These are phyloP conservation scores for Watsonalla binaria DNA, from an alignment of 2,888 invertebrate genomes.

Conservation along the genomic window DNA sequence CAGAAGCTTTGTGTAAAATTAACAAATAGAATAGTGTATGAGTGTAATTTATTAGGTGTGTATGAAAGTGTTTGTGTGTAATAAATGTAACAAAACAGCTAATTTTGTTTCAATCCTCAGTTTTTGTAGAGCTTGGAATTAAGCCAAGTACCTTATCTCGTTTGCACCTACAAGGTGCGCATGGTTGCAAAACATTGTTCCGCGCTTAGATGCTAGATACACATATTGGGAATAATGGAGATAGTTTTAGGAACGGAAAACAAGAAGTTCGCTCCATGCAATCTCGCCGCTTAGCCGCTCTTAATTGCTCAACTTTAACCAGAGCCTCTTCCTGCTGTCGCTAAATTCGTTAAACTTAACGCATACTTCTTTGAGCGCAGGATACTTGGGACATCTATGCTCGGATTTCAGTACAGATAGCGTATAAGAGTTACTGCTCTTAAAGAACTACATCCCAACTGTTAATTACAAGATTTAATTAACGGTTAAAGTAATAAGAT, in stretches of 20 bases:
- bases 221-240: slow-evolving; percentile 64
- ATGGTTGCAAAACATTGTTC: slow-evolving; percentile 45
- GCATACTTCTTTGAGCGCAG: slow-evolving; percentile 51
- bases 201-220: slow-evolving; percentile 40
- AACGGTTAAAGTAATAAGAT: too few species aligned
- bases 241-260: slow-evolving; percentile 69
- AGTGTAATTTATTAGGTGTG: slow-evolving; percentile 50
- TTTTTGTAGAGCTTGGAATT: slow-evolving; percentile 39
- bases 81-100: slow-evolving; percentile 38
- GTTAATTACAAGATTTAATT: too few species aligned
- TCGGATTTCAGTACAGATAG: background rate
- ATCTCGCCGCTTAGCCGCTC: slow-evolving; percentile 65
- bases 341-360: slow-evolving; percentile 57
- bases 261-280: slow-evolving; percentile 66
- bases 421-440: background rate
- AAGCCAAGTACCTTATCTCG: slow-evolving; percentile 56
- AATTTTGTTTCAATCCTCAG: slow-evolving; percentile 25
- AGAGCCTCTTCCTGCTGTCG: slow-evolving; percentile 53
- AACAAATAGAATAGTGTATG: slow-evolving; percentile 70
- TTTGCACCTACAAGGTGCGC: slow-evolving; percentile 23
- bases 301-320: slow-evolving; percentile 74
- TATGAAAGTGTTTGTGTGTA: slow-evolving; percentile 63
- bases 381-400: slow-evolving; percentile 10
- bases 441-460: background rate
- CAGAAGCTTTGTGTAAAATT: slow-evolving; percentile 77